Evolutionary conservation across 2,797 vertebrate species (phyloP).

Genomic region (Syngnathus rostellatus): DNA sequence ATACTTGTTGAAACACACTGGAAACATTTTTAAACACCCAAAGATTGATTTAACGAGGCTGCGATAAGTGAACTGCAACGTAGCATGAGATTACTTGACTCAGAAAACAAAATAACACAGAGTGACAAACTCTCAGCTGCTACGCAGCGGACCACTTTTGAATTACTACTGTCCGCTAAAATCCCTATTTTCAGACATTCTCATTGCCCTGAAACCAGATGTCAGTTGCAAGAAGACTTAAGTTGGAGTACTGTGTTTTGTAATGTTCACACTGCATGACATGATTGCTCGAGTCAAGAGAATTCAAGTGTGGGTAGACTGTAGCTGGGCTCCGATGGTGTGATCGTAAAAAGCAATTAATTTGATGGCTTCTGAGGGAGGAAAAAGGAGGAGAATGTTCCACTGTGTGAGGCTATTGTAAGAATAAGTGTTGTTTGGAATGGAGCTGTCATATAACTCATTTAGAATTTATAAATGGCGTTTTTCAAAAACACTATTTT

Average conservation of each 20-base stretch:
- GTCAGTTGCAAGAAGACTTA: not conserved
- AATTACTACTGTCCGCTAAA: not conserved
- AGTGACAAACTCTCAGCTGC: not conserved
- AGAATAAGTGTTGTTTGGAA: not conserved
- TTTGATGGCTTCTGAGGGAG: not conserved
- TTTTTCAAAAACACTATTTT: not conserved
- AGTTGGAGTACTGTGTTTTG: not conserved
- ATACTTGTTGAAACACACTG: too few species aligned
- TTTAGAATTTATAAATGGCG: not conserved
- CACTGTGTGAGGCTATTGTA: not conserved
- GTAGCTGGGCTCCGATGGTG: not conserved
- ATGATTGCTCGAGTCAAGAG: slow-evolving; percentile 1
- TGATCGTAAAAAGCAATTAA: not conserved
- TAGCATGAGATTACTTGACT: too few species aligned
- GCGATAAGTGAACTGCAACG: too few species aligned
- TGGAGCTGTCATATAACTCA: not conserved
- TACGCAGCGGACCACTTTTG: not conserved
- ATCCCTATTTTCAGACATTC: not conserved
- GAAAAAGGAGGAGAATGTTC: not conserved
- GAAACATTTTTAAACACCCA: too few species aligned
- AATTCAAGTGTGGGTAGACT: not conserved
- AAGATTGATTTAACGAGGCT: too few species aligned
- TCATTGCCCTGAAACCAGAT: not conserved
- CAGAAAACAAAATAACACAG: too few species aligned
- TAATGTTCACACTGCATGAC: not conserved